phyloP scores from a whole-genome alignment of 2,888 invertebrate species.

The Cataglyphis altisquamis region DNA sequence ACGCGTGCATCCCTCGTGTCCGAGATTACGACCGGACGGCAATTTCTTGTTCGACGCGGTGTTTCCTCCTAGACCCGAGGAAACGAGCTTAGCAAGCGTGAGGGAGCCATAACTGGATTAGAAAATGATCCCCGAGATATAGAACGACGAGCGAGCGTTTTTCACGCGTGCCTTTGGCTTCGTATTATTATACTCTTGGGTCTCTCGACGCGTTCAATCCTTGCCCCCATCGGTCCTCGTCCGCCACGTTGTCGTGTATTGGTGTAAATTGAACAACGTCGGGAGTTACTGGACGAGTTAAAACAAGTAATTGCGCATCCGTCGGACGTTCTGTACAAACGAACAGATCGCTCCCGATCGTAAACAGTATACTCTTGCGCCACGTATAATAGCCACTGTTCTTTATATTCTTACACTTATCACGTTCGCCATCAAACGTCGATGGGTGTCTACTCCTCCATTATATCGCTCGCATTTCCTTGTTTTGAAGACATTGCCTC shows the following conservation, averaged over 20 bases:
- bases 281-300: conserved; percentile 35
- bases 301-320: conserved; percentile 60
- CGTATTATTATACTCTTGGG: conserved; percentile 3
- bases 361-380: conserved; percentile 40
- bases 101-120: conserved; percentile 30
- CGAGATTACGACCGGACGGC: conserved; percentile 41
- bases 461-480: conserved; percentile 35
- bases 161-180: neutral
- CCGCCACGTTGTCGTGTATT: conserved; percentile 26
- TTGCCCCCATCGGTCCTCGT: conserved; percentile 22
- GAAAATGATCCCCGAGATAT: conserved; percentile 40
- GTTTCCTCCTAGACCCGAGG: neutral
- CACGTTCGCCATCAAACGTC: conserved; percentile 35
- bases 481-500: conserved; percentile 5
- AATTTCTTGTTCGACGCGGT: conserved; percentile 23
- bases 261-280: conserved; percentile 50
- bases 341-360: conserved; percentile 34
- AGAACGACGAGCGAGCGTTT: neutral
- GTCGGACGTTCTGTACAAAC: conserved; percentile 44
- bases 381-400: conserved; percentile 21
- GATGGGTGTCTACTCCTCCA: conserved; percentile 32
- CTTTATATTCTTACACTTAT: conserved; percentile 49
- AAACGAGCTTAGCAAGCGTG: neutral
- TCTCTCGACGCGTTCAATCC: conserved; percentile 22
- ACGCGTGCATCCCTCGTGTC: neutral